Evolutionary conservation across 2,113 vertebrate species (phyloP).

Genomic region (Baryphthengus martii): DNA sequence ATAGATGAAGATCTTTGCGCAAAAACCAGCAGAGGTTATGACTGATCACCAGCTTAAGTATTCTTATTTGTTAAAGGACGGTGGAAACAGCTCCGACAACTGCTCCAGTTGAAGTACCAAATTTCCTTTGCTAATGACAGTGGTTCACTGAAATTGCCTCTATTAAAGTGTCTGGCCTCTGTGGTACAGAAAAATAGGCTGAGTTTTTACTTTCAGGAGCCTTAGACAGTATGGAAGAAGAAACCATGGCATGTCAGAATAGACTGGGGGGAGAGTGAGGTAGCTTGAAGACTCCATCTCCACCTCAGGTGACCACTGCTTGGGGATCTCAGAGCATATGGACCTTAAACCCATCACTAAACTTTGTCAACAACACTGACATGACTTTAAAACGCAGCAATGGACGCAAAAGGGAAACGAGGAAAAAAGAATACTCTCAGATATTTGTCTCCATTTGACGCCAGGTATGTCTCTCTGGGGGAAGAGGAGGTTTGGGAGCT

Average conservation of each 20-base stretch:
- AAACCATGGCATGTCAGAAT: background rate
- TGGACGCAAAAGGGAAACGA: background rate
- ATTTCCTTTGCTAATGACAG: background rate
- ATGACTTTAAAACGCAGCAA: background rate
- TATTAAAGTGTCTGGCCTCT: background rate
- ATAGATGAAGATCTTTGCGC: background rate
- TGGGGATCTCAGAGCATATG: background rate
- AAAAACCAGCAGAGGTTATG: background rate
- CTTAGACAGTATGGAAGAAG: background rate
- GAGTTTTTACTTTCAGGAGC: background rate
- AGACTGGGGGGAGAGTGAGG: accelerated
- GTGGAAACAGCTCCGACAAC: background rate
- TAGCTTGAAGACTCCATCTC: background rate
- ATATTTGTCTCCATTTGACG: background rate
- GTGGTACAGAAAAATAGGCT: background rate
- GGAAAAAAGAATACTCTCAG: background rate
- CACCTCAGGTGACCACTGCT: background rate
- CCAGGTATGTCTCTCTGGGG: background rate
- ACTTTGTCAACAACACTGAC: background rate
- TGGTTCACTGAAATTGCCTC: background rate
- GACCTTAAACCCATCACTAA: background rate
- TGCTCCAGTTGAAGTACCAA: background rate
- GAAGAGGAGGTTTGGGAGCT: background rate
- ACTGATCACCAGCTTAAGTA: background rate
- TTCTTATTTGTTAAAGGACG: background rate